Evolutionary conservation across 2,797 vertebrate species (phyloP).

Genomic region (Enteromius afrohamiltoni): DNA sequence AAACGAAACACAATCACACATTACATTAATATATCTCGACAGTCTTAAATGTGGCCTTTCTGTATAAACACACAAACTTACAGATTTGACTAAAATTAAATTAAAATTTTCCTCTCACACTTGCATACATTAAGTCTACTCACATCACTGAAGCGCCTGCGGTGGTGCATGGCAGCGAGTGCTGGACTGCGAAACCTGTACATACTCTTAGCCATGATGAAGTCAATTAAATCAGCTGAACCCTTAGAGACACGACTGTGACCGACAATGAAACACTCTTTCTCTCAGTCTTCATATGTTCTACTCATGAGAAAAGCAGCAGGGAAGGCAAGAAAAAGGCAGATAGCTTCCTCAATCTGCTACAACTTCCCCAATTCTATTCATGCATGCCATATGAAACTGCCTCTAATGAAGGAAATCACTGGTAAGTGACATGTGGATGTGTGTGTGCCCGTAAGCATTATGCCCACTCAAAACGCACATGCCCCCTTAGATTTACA

Average conservation of each 20-base stretch:
- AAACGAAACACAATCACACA: slow-evolving; percentile 15
- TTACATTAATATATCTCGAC: not conserved
- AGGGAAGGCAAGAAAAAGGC: slow-evolving; percentile 29
- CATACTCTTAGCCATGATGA: slow-evolving; percentile 66
- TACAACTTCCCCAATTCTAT: slow-evolving; percentile 49
- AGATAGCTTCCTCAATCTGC: slow-evolving; percentile 54
- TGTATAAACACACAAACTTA: not conserved
- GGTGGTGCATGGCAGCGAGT: slow-evolving; percentile 64
- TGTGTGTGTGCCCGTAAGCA: not conserved
- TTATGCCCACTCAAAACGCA: not conserved
- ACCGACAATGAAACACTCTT: not conserved
- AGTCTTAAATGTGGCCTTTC: not conserved
- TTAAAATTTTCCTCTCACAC: not conserved
- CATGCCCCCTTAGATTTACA: not conserved
- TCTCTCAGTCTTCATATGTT: not conserved
- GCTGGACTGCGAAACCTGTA: slow-evolving; percentile 61
- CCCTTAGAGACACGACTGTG: not conserved
- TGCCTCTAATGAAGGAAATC: slow-evolving; percentile 6
- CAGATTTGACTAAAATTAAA: not conserved
- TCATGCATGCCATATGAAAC: not conserved
- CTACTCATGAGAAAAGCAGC: slow-evolving; percentile 35
- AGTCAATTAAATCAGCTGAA: slow-evolving; percentile 47
- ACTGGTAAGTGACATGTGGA: not conserved
- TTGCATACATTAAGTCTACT: slow-evolving; percentile 62
- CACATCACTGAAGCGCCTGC: slow-evolving; percentile 77